These are phyloP conservation scores for Himalopsyche tibetana DNA, from an alignment of 2,888 invertebrate genomes.

Conservation along the genomic window DNA sequence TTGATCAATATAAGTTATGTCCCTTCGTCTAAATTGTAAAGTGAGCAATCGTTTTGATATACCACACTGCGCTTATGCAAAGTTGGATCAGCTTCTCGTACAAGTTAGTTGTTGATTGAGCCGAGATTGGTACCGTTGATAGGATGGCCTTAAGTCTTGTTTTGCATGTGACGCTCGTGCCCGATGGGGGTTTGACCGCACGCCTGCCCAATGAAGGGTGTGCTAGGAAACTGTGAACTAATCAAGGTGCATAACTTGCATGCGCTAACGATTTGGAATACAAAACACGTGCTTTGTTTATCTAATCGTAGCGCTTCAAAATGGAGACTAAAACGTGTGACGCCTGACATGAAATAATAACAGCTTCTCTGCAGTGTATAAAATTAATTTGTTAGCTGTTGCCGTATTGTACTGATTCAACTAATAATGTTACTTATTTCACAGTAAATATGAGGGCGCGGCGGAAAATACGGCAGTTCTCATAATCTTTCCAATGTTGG, in stretches of 20 bases:
- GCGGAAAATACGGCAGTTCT: too few relatives aligned
- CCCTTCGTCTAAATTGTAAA: neutral
- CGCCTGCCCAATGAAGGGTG: neutral
- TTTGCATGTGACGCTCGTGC: constrained; percentile 10
- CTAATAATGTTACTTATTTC: neutral
- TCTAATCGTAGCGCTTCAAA: constrained; percentile 3
- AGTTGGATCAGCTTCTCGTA: neutral
- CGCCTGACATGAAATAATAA: neutral
- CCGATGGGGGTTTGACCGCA: neutral
- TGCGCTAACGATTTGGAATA: constrained; percentile 6
- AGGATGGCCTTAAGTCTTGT: constrained; percentile 27
- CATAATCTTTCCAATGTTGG: too few relatives aligned
- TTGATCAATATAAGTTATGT: too few relatives aligned
- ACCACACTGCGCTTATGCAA: neutral
- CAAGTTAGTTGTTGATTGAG: constrained; percentile 45
- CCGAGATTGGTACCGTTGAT: constrained; percentile 17
- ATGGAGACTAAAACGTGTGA: neutral
- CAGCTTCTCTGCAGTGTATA: neutral
- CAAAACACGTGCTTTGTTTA: constrained; percentile 20
- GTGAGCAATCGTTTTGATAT: neutral
- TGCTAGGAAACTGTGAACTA: constrained; percentile 1
- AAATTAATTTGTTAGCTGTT: neutral
- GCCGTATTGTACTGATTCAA: neutral
- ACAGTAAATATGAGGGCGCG: too few relatives aligned
- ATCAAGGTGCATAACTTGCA: constrained; percentile 30